Conservation (phyloP, 2,113 vertebrate species). For the Dendropsophus ebraccatus region DNA sequence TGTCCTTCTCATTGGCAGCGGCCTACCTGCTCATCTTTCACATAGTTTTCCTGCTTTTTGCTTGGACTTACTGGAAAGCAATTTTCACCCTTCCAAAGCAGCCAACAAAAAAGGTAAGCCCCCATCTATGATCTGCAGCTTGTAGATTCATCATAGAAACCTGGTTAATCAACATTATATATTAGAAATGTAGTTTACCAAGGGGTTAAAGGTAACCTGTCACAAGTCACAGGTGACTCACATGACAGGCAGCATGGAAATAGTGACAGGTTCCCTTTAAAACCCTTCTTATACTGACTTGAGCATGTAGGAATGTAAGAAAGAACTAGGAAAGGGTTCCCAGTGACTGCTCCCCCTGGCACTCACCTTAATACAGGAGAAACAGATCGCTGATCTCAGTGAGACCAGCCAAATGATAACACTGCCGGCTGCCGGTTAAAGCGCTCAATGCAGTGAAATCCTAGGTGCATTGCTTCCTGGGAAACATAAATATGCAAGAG, state of each 20-base stretch:
- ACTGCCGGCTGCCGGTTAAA: too few species aligned
- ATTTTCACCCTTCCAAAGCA: constrained; percentile 90
- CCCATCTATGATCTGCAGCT: not conserved
- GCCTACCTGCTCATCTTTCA: constrained; percentile 91
- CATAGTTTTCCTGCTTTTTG: constrained; percentile 92
- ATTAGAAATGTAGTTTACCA: not conserved
- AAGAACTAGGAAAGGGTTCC: not conserved
- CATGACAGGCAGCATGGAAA: too few species aligned
- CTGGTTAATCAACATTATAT: not conserved
- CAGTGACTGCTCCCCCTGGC: not conserved
- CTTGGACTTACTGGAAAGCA: constrained; percentile 97
- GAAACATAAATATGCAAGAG: too few species aligned
- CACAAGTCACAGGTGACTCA: too few species aligned
- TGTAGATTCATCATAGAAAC: not conserved
- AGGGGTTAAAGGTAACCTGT: too few species aligned
- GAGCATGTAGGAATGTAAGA: not conserved
- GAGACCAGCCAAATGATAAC: too few species aligned
- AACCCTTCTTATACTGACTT: too few species aligned
- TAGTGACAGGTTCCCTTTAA: too few species aligned
- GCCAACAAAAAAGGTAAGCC: constrained; percentile 89
- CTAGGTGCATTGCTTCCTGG: too few species aligned
- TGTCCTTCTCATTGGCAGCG: constrained; percentile 74
- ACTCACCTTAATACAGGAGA: not conserved
- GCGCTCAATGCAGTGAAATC: too few species aligned
- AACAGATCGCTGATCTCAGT: too few species aligned